Base-by-base conservation (phyloP, 2,113 vertebrate species). In the Rhineura floridana region DNA sequence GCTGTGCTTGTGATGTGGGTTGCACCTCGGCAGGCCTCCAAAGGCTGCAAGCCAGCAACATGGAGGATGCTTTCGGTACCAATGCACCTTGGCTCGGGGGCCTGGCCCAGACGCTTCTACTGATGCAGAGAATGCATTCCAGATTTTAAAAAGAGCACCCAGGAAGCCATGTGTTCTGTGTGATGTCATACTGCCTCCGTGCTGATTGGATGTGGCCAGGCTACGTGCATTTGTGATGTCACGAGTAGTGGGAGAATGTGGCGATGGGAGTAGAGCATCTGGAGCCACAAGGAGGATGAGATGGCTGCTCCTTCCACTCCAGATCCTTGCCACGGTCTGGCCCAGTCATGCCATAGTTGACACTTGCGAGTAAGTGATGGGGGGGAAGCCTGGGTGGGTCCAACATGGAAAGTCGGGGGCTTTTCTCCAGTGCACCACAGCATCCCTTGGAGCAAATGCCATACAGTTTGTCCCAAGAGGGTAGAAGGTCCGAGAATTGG, bases 361-460 rank as follows among this genome's bases (percentile, higher is more conserved):
- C 46, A 81, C 65, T 30, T 87, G 86, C 86, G 78, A 81, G 86
- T 87, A 81, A 81, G 86, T 81, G 86, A 10, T 50, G 1, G 33
- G 55, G 1, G 5, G 9, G 9, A 25, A 36, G 50, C 48, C 12
- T 9, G n/a, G n/a, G 28, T 19, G 72, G 36, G 8, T 15, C 83
- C 1, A n/a, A n/a, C n/a, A n/a, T 23, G 3, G 69, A 19, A 12
- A 55, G 70, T 6, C 13, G 4, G 81, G 25, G 25, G 3, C 46
- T 23, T 12, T 9, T 12, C 17, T 7, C 39, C 55, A 46, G 28
- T 21, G 50, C 44, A 15, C 25, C 28, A 79, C 2, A 13, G 21
- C 25, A 55, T 19, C 44, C 48, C 50, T 44, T n/a, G 48, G 48
- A 55, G n/a, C 3, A 59, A 1, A 21, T 25, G 75, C 23, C 11